Evolutionary conservation across 2,797 vertebrate species (phyloP), one percentile per base, ranked within the genome.

Genomic region (Picus viridis): DNA sequence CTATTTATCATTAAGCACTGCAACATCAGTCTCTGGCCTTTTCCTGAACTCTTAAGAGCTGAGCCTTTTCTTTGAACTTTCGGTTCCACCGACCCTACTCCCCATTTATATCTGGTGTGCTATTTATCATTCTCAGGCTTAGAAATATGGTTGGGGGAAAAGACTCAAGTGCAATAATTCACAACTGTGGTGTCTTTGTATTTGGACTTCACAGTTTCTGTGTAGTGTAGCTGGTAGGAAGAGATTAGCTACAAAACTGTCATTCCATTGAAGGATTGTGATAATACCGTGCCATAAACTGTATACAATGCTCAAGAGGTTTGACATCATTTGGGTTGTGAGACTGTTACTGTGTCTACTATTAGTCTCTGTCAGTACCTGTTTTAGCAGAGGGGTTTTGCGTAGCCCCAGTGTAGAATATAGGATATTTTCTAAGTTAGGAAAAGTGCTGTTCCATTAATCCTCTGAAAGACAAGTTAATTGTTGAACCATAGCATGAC

Each of bases 41-140:
- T 97, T 97, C 72, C 87, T 97, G 97, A 98, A 98, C 97, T 96
- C 97, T 14, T 90, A 91, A 92, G 95, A 97, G 96, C 83, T 96
- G 97, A 97, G 97, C 97, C 97, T 97, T 97, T 95, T 97, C 95
- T 97, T 97, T 92, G 91, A 85, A 92, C 96, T 97, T 95, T 95
- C 92, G 88, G 93, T 95, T 96, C 88, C 83, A 91, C 92, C 97
- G 97, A 98, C 97, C 96, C 94, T 96, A 71, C 92, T 96, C 92
- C 94, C 95, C 95, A 68, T 97, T 98, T 97, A 92, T 97, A 97
- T 97, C 94, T 90, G 68, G 79, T 88, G 93, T 77, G 67, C 91
- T 90, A 95, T 98, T 97, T 97, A 96, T 98, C 97, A 97, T 89
- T 95, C 87, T 59, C 20, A 51, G 91, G 90, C 89, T 97, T 95